These are phyloP conservation scores for Oscheius sp. DNA, from an alignment of 2,888 invertebrate genomes.

Conservation along the genomic window DNA sequence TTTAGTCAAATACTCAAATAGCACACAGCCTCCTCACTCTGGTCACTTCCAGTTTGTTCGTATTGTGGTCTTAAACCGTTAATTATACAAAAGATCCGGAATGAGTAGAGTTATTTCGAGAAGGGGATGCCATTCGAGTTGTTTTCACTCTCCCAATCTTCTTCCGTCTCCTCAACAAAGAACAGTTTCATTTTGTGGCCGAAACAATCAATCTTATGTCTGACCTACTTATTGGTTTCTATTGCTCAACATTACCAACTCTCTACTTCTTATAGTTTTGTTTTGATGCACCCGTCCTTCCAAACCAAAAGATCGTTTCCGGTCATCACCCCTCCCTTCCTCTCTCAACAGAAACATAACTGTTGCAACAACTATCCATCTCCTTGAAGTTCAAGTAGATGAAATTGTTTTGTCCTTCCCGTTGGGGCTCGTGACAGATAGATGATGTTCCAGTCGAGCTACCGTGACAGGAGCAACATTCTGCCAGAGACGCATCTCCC, in stretches of 20 bases:
- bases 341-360: too few species aligned
- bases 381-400: too few species aligned
- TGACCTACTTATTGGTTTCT: not conserved
- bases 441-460: too few species aligned
- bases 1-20: conserved; percentile 34
- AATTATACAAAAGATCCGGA: conserved; percentile 2
- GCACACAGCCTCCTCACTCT: conserved; percentile 22
- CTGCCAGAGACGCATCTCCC: too few species aligned
- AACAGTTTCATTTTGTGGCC: not conserved
- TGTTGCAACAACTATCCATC: too few species aligned
- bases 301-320: too few species aligned
- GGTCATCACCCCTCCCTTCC: too few species aligned
- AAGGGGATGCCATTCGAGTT: conserved; percentile 1
- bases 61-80: conserved; percentile 3
- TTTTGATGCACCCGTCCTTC: too few species aligned
- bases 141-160: not conserved
- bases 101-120: conserved; percentile 2
- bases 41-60: not conserved
- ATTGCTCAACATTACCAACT: not conserved
- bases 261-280: too few species aligned
- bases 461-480: too few species aligned
- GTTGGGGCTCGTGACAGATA: too few species aligned
- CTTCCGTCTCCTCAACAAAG: conserved; percentile 6
- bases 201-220: not conserved
- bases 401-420: too few species aligned